Base-by-base conservation (phyloP, 2,797 vertebrate species). In the Alcedo quadribrachys region DNA sequence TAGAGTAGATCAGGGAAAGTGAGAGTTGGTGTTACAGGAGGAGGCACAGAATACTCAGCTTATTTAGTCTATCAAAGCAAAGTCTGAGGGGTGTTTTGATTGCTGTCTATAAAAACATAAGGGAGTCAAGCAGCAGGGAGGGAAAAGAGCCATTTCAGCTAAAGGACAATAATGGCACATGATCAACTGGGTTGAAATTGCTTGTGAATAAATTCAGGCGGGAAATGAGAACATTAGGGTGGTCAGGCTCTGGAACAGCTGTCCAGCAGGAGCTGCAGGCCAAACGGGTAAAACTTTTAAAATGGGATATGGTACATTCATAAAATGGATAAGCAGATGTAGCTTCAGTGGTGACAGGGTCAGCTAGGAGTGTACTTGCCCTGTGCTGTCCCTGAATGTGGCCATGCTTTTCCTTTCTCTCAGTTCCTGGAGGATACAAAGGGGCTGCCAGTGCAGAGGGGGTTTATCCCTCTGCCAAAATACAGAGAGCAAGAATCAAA, bases 181-280 rank as follows among this genome's bases (percentile, higher is more conserved):
- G 60, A 63, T 74, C 80, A 91, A 57, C 48, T 70, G 53, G 78
- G 50, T 92, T n/a, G 40, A 67, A 79, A 65, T 70, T 92, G 60
- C 60, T 22, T 57, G 53, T 42, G 63, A 79, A 85, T 86, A 88
- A 94, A 86, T 86, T 88, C 68, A 81, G 74, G 48, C 48, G 81
- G 67, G 35, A 93, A 94, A 79, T 86, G 48, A 91, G 81, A 90
- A 70, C 30, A 46, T 84, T 46, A 81, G 61, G 17, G 55, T 0
- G 0, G 12, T 66, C 84, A 80, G 70, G 48, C 65, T 93, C 43
- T 8, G 15, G 60, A 93, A 79, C 30, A 63, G 67, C 46, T 5
- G 2, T 81, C 62, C n/a, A 69, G 78, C 0, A 1, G 25, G 22
- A 76, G n/a, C 22, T 79, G 48, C 63, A 76, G 77, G 46, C 35